Base-by-base conservation (phyloP, 2,797 vertebrate genomes). In the Coregonus suidteri region DNA sequence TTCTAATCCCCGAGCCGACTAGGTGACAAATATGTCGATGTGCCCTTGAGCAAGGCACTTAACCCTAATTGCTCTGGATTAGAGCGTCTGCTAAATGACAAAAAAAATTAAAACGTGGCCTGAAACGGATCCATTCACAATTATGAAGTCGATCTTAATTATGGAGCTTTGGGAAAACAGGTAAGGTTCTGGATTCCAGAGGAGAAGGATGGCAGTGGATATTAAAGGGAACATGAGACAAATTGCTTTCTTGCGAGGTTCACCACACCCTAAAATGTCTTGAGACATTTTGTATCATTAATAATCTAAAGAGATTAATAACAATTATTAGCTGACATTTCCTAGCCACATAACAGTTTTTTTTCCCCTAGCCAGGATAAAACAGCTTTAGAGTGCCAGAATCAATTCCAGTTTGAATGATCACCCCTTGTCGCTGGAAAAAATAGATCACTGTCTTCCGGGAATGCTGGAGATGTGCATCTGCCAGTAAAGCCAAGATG, bases 221-320 rank as follows among this genome's bases (percentile, higher is more conserved):
- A 79, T 79, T 62, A 79, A 31, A 62, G 13, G 4, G 67, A 75
- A 75, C 78, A 65, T 31, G 64, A 73, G 53, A 75, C 73, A 79
- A 70, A 79, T 79, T 53, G 66, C 67, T 71, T 75, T 71, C 31
- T 68, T 7, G 16, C 41, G 71, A 71, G 78, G 74, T 79, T 79
- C 66, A 79, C 78, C 56, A 71, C 73, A 74, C 64, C 59, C 73
- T 37, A 79, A 79, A 70, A 70, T 51, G 4, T 31, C 53, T n/a
- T 47, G 35, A 79, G 73, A 51, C 67, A 75, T 47, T 64, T 20
- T 62, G 68, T 70, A 71, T 65, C 66, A 65, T 75, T 75, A 62
- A 75, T 71, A 71, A 64, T 71, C 59, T 51, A 31, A 6, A 52
- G 73, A 52, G 73, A 79, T 79, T 79, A 67, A 67, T 67, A 34